These are phyloP conservation scores for Anguilla megastoma DNA, from an alignment of 2,797 vertebrate species.

Conservation along the genomic window DNA sequence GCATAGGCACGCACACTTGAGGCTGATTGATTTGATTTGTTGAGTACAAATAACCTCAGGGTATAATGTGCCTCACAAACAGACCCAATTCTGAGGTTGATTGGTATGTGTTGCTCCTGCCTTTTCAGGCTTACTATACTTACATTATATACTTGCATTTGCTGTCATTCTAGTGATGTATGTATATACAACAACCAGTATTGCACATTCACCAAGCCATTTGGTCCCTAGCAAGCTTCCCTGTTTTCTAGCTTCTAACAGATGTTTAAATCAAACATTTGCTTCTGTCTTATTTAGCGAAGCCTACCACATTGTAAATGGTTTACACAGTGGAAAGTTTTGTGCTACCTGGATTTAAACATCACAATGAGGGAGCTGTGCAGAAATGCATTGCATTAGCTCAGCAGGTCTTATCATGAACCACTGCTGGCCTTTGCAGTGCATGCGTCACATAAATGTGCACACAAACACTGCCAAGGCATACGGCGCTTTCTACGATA, in stretches of 20 bases:
- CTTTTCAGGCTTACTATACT: background rate
- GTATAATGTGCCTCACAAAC: background rate
- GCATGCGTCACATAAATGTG: background rate
- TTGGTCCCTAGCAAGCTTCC: constrained; percentile 44
- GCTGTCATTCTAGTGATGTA: background rate
- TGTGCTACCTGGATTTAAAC: background rate
- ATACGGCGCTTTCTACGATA: background rate
- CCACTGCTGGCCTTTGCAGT: background rate
- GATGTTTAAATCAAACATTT: constrained; percentile 52
- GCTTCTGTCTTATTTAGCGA: constrained; percentile 45
- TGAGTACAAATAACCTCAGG: background rate
- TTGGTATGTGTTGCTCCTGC: background rate
- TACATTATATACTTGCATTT: background rate
- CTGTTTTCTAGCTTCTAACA: constrained; percentile 43
- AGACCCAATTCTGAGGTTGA: background rate
- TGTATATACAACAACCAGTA: background rate
- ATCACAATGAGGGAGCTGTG: background rate
- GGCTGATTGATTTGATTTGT: background rate
- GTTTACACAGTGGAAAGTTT: background rate
- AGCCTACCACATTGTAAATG: constrained; percentile 22
- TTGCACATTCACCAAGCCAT: constrained; percentile 35
- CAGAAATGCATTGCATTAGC: background rate
- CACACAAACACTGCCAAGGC: background rate
- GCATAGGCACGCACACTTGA: background rate
- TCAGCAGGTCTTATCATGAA: background rate